Conservation (phyloP, 1,140 invertebrate species). For the Thereuonema tuberculata region DNA sequence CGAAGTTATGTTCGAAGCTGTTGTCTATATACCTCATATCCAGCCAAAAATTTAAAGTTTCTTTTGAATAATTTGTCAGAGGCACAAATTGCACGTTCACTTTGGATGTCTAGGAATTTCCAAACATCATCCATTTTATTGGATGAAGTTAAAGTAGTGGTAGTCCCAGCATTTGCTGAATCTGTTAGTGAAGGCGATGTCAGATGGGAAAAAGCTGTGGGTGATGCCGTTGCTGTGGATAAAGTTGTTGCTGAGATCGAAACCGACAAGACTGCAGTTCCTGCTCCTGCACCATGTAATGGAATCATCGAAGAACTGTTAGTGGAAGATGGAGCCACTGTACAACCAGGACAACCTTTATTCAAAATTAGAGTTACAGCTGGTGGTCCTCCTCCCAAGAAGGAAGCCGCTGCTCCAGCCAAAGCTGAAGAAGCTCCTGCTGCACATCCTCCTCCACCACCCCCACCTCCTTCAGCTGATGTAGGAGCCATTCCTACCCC, state of each 20-base stretch:
- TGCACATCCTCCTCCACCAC: slow-evolving; percentile 31
- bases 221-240: too few species aligned
- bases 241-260: too few species aligned
- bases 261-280: slow-evolving; percentile 84
- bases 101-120: too few species aligned
- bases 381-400: slow-evolving; percentile 27
- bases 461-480: slow-evolving; percentile 32
- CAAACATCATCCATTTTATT: slow-evolving; percentile 17
- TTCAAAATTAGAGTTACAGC: slow-evolving; percentile 57
- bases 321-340: slow-evolving; percentile 77
- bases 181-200: slow-evolving; percentile 97
- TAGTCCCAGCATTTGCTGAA: slow-evolving; percentile 86
- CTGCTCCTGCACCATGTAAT: slow-evolving; percentile 71
- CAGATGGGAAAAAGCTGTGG: slow-evolving; percentile 76
- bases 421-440: slow-evolving; percentile 32
- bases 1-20: too few species aligned
- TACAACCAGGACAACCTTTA: slow-evolving; percentile 70
- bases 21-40: too few species aligned
- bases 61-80: too few species aligned
- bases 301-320: slow-evolving; percentile 77
- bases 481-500: slow-evolving; percentile 36
- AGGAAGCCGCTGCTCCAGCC: slow-evolving; percentile 31
- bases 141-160: slow-evolving; percentile 51
- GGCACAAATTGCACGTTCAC: too few species aligned
- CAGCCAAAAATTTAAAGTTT: too few species aligned